These are phyloP conservation scores for Petromus typicus DNA, from an alignment of 2,113 vertebrate species.

Conservation along the genomic window DNA sequence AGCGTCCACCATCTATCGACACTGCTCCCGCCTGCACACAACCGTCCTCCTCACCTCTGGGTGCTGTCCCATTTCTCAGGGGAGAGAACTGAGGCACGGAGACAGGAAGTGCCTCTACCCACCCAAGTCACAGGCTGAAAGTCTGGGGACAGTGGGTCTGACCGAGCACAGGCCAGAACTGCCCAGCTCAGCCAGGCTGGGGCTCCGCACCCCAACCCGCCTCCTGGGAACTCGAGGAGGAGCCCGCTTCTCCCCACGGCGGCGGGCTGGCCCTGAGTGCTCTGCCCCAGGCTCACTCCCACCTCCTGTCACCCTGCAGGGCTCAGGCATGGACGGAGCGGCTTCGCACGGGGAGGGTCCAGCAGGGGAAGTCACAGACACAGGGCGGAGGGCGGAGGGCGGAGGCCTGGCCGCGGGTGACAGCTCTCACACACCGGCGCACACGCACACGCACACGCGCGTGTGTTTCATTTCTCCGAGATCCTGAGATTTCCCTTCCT, in stretches of 20 bases:
- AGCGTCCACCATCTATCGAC: background rate
- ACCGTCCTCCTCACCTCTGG: no score
- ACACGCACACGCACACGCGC: no score
- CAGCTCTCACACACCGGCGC: no score
- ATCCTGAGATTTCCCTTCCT: background rate
- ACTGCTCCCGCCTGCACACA: background rate
- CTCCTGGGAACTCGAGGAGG: accelerated
- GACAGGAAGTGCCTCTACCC: accelerated
- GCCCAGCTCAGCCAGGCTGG: accelerated
- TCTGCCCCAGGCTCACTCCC: background rate
- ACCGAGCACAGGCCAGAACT: accelerated
- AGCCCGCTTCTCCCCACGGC: accelerated
- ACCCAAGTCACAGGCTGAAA: accelerated
- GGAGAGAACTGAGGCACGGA: background rate
- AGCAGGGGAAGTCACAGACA: no score
- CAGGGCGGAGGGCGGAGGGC: no score
- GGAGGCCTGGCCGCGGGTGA: no score
- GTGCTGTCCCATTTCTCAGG: conserved; percentile 21
- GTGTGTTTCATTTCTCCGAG: background rate
- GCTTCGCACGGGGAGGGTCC: no score
- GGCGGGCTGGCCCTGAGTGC: no score
- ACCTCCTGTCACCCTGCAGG: background rate
- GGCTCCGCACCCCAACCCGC: background rate
- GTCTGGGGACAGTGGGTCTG: accelerated
- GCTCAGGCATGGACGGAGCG: background rate